Base-by-base conservation (phyloP, 2,113 vertebrate species). In the Chamaea fasciata region DNA sequence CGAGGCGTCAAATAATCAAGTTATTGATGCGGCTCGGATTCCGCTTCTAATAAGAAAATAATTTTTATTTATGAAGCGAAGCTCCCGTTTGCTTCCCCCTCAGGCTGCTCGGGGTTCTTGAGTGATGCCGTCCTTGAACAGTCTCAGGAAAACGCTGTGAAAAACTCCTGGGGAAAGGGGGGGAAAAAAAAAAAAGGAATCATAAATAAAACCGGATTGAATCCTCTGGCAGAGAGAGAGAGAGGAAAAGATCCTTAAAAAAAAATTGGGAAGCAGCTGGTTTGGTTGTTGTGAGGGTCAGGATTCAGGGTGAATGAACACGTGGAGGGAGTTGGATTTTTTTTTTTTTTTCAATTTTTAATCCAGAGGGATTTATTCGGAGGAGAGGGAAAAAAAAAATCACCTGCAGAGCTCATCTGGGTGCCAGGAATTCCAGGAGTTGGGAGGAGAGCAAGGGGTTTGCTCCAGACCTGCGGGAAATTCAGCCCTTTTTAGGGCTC, bases 61-160 rank as follows among this genome's bases (percentile, higher is more conserved):
- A 92, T 94, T 96, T 96, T 95, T 96, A 94, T 96, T 97, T 95
- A 88, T 94, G 95, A 93, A 93, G 86, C 87, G 62, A 79, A 81
- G 83, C 70, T 93, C 49, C 60, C 39, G 6, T 55, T 92, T 33
- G 3, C 67, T 88, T n/a, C n/a, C 57, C 89, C 91, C 85, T 87
- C 87, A 2, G 88, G 94, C 88, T 80, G 4, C 63, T 27, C 67
- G 1, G 60, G 70, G 84, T 47, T 87, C 92, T 70, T 70, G 92
- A 87, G 80, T 83, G 79, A 95, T 94, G 35, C 53, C 63, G 88
- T 91, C 95, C 94, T 94, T 87, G 94, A 92, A 83, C 42, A 83
- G 47, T 27, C 81, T 76, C 12, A 7, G 80, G 50, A 84, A 92
- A 84, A n/a, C 5, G 47, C 47, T 49, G 47, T 49, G 13, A 23